A percentile compares a stretch with the other conserved stretches of the same genome.
Evolutionary conservation across 2,888 invertebrate genomes (phyloP).

Genomic region (Campoletis raptor): DNA sequence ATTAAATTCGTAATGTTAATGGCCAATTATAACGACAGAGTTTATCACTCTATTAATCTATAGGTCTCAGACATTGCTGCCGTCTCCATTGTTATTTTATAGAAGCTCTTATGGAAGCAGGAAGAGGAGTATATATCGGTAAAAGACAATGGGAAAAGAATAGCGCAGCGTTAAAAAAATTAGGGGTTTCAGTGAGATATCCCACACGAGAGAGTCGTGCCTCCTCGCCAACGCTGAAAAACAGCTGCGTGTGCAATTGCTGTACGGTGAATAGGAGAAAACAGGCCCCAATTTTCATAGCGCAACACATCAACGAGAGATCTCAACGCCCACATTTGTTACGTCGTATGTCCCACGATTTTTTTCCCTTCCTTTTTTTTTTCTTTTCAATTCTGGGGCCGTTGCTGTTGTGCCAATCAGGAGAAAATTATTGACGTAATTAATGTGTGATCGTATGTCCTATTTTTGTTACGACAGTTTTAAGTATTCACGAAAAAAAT

Average conservation of each 20-base stretch:
- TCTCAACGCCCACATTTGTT: constrained; percentile 54
- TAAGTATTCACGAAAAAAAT: neutral
- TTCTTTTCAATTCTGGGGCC: neutral
- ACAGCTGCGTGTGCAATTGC: constrained; percentile 1
- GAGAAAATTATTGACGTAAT: constrained; percentile 42
- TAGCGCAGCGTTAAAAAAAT: constrained; percentile 53
- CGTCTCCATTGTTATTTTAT: constrained; percentile 58
- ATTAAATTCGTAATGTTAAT: constrained; percentile 54
- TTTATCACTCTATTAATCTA: constrained; percentile 48
- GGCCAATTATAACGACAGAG: constrained; percentile 46
- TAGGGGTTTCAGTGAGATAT: constrained; percentile 62
- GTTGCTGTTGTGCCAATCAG: constrained; percentile 10
- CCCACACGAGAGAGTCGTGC: constrained; percentile 56
- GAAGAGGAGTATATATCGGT: constrained; percentile 50
- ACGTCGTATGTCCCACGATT: constrained; percentile 59
- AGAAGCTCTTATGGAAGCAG: constrained; percentile 58
- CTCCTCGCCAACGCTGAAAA: constrained; percentile 62
- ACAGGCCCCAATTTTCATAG: constrained; percentile 59
- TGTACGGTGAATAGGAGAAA: constrained; percentile 14
- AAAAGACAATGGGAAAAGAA: constrained; percentile 63
- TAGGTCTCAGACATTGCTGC: constrained; percentile 16
- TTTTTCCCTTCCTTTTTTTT: constrained; percentile 17
- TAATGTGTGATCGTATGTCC: neutral
- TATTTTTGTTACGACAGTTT: neutral
- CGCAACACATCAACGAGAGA: constrained; percentile 6